These are phyloP conservation scores for Sabatieria punctata DNA, from an alignment of 2,888 invertebrate species.

Conservation along the genomic window DNA sequence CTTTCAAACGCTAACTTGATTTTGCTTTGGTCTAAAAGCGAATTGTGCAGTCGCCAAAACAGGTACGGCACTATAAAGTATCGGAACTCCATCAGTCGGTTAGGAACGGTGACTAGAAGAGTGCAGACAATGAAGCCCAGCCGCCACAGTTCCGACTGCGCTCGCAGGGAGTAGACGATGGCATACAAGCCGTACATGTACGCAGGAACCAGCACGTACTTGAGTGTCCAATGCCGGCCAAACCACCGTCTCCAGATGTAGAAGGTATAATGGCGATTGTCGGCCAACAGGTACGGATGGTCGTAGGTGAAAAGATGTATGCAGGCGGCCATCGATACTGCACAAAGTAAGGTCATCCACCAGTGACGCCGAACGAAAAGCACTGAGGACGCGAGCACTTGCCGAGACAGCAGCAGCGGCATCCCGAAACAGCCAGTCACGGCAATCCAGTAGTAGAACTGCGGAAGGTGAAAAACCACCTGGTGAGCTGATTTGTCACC, in stretches of 20 bases:
- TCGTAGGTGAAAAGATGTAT: slow-evolving; percentile 51
- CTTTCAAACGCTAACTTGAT: slow-evolving; percentile 11
- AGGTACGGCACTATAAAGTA: slow-evolving; percentile 84
- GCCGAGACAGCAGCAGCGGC: slow-evolving; percentile 18
- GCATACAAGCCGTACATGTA: slow-evolving; percentile 45
- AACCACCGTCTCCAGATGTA: slow-evolving; percentile 80
- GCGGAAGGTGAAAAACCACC: slow-evolving; percentile 62
- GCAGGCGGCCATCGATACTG: slow-evolving; percentile 28
- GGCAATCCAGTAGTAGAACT: slow-evolving; percentile 59
- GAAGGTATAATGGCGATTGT: slow-evolving; percentile 88
- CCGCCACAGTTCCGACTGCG: slow-evolving; percentile 32
- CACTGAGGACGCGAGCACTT: slow-evolving; percentile 1
- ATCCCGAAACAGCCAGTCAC: slow-evolving; percentile 34
- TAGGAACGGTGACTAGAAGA: slow-evolving; percentile 52
- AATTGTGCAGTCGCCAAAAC: slow-evolving; percentile 51
- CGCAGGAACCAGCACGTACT: slow-evolving; percentile 51
- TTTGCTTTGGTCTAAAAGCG: slow-evolving; percentile 1
- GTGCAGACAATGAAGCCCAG: slow-evolving; percentile 46
- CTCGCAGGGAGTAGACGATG: slow-evolving; percentile 37
- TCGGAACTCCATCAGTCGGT: slow-evolving; percentile 73
- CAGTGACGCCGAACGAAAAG: background rate
- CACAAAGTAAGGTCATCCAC: slow-evolving; percentile 14
- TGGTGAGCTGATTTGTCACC: slow-evolving; percentile 77
- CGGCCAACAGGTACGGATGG: slow-evolving; percentile 82
- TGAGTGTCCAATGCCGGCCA: slow-evolving; percentile 47